Percentiles rank a stretch among this genome's conserved stretches.
Conservation (phyloP, 2,888 invertebrate species). For the Drosophila fungiperda region DNA sequence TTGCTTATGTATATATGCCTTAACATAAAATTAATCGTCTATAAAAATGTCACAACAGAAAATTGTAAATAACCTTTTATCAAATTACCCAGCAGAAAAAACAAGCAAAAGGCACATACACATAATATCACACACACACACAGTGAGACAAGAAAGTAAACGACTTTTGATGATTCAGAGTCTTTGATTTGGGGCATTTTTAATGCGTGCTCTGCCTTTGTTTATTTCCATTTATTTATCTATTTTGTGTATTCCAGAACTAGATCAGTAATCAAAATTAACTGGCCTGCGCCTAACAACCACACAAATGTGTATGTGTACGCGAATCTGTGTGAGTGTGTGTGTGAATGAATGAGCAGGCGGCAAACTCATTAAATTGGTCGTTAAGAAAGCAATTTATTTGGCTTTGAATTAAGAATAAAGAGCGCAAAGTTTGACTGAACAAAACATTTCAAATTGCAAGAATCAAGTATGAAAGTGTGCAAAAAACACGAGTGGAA, state of each 20-base stretch:
- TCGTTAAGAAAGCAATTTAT: slow-evolving; percentile 4
- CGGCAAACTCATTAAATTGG: background rate
- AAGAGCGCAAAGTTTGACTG: background rate
- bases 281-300: background rate
- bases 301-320: background rate
- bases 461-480: background rate
- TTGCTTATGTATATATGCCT: background rate
- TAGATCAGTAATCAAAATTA: slow-evolving; percentile 2
- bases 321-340: background rate
- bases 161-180: background rate
- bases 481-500: background rate
- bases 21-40: background rate
- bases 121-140: background rate
- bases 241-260: background rate
- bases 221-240: slow-evolving; percentile 1
- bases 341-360: background rate
- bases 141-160: background rate
- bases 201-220: background rate
- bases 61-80: background rate
- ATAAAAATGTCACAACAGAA: background rate
- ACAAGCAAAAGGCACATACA: background rate
- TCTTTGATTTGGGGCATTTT: background rate
- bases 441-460: background rate
- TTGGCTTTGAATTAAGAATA: background rate
- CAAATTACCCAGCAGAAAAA: background rate